Evolutionary conservation across 1,140 invertebrate genomes (phyloP), one percentile per base, ranked within the genome.

Genomic region (Goniozus legneri): DNA sequence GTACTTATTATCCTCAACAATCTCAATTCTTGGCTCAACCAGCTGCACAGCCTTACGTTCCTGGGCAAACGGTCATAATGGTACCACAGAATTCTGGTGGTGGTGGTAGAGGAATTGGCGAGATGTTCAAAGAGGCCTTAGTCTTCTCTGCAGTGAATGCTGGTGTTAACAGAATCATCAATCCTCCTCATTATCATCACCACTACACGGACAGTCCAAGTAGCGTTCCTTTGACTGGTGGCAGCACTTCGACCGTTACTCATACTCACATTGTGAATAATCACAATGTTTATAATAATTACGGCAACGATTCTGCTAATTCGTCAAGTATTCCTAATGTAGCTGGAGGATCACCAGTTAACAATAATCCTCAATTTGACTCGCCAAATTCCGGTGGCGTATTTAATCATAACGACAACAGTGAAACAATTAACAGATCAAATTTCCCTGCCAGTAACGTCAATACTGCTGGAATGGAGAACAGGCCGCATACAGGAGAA

Each of bases 81-180:
- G 35, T 64, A 31, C 61, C 64, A 7, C 54, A 49, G 13, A 56
- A 69, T 7, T 48, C 57, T 33, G 35, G 52, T 31, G 58, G 42
- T 7, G 56, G 62, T n/a, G 52, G 52, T 13, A 42, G 62, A 33
- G 65, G 66, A 18, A 31, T 71, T 2, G 70, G 70, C 8, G 54
- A 69, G 12, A 57, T 70, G 21, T 43, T 71, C 30, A 67, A 68
- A 14, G 69, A 73, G 44, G 70, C 70, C 8, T 50, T 68, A 1
- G 56, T 73, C 0, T 68, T 58, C 21, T 71, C 70, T 1, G 57
- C 63, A 4, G 47, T 71, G n/a, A 67, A 67, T 7, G 63, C 59
- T 15, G 70, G 63, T 14, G 62, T 71, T 12, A 70, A 68, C 13
- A 56, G 65, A 35, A 6, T 71, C 2, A 22, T 72, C 8, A 48